Evolutionary conservation across 2,113 vertebrate genomes (phyloP).

Genomic region (Pedetes capensis): DNA sequence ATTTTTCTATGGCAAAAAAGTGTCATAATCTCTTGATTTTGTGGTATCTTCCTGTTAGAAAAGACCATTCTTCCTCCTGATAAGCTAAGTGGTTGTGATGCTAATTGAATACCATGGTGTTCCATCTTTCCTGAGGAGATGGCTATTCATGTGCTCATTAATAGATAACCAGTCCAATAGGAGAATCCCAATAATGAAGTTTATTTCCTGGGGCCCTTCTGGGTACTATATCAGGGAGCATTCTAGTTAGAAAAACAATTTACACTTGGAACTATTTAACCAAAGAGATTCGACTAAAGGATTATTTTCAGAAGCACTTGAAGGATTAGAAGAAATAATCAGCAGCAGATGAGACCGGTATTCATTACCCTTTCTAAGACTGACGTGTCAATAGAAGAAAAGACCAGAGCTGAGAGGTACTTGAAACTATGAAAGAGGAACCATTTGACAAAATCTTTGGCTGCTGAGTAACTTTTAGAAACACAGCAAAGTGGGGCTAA

Average conservation of each 20-base stretch:
- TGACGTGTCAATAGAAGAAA: neutral
- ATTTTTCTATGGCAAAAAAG: neutral
- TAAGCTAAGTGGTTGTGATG: neutral
- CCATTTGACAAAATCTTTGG: too few relatives aligned
- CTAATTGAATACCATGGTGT: neutral
- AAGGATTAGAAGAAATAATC: neutral
- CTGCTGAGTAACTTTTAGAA: neutral
- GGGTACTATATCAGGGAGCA: neutral
- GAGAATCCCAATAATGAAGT: neutral
- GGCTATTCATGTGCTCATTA: neutral
- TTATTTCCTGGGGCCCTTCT: neutral
- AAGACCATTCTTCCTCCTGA: neutral
- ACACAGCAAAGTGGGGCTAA: neutral
- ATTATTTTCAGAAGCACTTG: neutral
- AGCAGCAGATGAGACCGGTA: neutral
- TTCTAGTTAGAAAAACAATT: neutral
- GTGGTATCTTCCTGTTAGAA: neutral
- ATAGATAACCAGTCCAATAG: neutral
- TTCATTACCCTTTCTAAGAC: neutral
- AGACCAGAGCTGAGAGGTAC: neutral
- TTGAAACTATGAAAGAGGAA: fast-evolving
- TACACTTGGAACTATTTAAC: neutral
- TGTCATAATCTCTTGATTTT: neutral
- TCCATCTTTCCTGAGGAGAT: neutral
- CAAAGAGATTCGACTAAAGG: neutral